Percentiles rank a stretch among this genome's conserved stretches.
These are phyloP conservation scores for Vannuccia rotundouncinata DNA, from an alignment of 2,888 invertebrate genomes.

Conservation along the genomic window DNA sequence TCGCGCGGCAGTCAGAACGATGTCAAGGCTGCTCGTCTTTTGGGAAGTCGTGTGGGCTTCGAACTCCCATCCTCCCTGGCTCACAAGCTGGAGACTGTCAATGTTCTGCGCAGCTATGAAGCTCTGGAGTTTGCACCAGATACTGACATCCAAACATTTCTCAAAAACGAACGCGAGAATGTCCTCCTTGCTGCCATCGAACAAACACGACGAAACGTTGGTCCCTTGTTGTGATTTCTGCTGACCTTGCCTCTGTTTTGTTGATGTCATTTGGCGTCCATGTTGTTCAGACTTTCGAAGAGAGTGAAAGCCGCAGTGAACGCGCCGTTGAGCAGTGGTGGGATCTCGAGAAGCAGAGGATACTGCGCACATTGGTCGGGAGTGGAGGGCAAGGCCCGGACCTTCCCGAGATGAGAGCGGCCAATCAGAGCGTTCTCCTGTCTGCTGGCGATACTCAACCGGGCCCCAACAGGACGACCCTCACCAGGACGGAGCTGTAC, in stretches of 20 bases:
- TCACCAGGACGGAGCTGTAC: background rate
- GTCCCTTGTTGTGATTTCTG: background rate
- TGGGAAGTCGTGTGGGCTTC: constrained; percentile 77
- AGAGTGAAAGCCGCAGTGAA: constrained; percentile 25
- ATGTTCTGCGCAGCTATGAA: constrained; percentile 63
- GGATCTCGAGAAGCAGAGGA: constrained; percentile 21
- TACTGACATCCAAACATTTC: constrained; percentile 77
- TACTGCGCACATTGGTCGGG: background rate
- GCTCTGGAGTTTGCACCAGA: constrained; percentile 82
- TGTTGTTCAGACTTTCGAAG: background rate
- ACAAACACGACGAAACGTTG: constrained; percentile 60
- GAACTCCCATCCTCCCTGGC: constrained; percentile 82
- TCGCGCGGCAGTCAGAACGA: constrained; percentile 71
- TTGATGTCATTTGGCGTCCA: no score
- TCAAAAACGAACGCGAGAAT: constrained; percentile 87
- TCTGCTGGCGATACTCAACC: background rate
- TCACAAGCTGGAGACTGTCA: constrained; percentile 79
- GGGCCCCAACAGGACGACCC: background rate
- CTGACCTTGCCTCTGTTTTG: background rate
- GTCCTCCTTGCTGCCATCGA: constrained; percentile 82
- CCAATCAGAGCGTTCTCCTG: background rate
- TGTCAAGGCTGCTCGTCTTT: constrained; percentile 62
- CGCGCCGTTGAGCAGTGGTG: constrained; percentile 19
- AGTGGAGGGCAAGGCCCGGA: background rate
- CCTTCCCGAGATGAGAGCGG: background rate